Conservation (phyloP, 1,140 invertebrate genomes). For the Bombyx mandarina region DNA sequence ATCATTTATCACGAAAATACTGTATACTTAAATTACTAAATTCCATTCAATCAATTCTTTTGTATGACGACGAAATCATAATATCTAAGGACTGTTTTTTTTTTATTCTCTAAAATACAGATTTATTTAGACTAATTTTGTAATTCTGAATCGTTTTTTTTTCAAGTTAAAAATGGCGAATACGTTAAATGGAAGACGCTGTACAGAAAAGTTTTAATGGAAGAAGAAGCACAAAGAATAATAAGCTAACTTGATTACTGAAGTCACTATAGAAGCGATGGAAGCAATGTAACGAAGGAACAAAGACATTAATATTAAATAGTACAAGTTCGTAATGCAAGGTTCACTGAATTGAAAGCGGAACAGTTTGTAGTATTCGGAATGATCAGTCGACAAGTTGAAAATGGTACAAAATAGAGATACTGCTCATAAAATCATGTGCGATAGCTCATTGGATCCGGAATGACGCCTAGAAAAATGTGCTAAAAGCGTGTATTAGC, state of each 20-base stretch:
- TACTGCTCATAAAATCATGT: no score
- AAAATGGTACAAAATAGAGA: no score
- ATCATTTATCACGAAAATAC: slow-evolving; percentile 60
- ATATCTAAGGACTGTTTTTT: slow-evolving; percentile 14
- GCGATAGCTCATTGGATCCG: no score
- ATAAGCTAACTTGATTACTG: slow-evolving; percentile 8
- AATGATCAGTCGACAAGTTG: slow-evolving; percentile 9
- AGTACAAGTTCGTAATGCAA: slow-evolving; percentile 7
- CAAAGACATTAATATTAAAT: slow-evolving; percentile 17
- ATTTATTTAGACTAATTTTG: slow-evolving; percentile 17
- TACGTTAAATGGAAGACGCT: slow-evolving; percentile 33
- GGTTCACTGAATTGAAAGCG: slow-evolving; percentile 17
- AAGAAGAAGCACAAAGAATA: slow-evolving; percentile 15
- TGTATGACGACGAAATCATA: slow-evolving; percentile 13
- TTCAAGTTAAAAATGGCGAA: slow-evolving; percentile 13
- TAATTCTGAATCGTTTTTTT: slow-evolving; percentile 15
- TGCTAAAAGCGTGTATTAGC: no score
- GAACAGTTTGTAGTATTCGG: slow-evolving; percentile 16
- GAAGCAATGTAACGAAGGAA: slow-evolving; percentile 13
- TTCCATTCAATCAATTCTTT: slow-evolving; percentile 59
- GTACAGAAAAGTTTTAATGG: slow-evolving; percentile 22
- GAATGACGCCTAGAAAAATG: no score
- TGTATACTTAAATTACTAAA: slow-evolving; percentile 62
- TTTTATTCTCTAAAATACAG: slow-evolving; percentile 4
- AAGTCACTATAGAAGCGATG: neutral